phyloP scores from a whole-genome alignment of 2,888 invertebrate species.

The Eugnorisma glareosa region DNA sequence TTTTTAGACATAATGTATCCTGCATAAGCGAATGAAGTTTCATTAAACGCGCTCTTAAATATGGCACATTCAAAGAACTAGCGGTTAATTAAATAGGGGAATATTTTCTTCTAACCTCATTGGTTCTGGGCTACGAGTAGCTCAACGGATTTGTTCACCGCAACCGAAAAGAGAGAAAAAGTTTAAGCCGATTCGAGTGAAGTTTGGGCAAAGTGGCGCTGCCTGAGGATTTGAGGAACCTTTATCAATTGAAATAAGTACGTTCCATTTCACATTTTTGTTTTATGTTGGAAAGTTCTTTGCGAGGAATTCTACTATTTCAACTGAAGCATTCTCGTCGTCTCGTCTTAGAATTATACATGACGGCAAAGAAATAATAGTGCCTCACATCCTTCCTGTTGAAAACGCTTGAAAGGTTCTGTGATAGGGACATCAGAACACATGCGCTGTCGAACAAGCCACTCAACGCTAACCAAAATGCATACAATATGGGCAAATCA shows the following conservation, averaged over 20 bases:
- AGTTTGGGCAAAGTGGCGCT: background rate
- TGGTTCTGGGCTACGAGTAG: constrained; percentile 7
- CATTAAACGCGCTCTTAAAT: no score
- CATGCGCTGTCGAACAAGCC: no score
- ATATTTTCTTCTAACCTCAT: constrained; percentile 2
- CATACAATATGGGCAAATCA: no score
- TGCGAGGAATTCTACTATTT: background rate
- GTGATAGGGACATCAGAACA: no score
- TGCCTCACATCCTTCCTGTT: background rate
- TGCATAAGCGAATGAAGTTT: no score
- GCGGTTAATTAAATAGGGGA: constrained; percentile 22
- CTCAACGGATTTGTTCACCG: constrained; percentile 35
- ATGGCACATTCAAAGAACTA: background rate
- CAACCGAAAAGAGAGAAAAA: constrained; percentile 1
- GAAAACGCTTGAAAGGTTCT: no score
- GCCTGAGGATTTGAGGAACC: background rate
- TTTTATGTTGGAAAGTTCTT: background rate
- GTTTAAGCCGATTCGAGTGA: constrained; percentile 3
- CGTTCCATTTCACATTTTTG: background rate
- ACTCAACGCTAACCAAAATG: no score
- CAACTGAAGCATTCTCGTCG: background rate
- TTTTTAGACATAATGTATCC: no score
- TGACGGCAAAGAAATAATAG: background rate
- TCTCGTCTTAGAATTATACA: background rate
- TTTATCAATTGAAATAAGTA: constrained; percentile 29